These are phyloP conservation scores for Sternarchorhynchus goeldii DNA, from an alignment of 2,797 vertebrate species.

Conservation along the genomic window DNA sequence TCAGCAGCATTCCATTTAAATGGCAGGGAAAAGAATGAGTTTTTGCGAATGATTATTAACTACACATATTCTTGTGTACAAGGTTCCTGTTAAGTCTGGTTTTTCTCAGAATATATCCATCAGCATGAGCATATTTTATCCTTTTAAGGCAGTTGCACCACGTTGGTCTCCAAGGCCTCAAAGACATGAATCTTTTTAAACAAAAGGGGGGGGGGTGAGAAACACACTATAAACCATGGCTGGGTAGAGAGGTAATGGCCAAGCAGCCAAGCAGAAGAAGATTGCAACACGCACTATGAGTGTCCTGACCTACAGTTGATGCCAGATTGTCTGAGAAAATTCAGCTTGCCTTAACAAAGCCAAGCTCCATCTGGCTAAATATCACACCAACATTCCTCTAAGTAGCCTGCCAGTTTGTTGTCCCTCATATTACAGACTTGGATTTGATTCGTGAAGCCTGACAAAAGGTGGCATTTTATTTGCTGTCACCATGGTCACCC, in stretches of 20 bases:
- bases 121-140: conserved; percentile 61
- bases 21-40: not conserved
- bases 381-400: conserved; percentile 47
- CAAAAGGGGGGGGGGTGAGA: conserved; percentile 51
- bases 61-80: conserved; percentile 2
- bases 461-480: conserved; percentile 50
- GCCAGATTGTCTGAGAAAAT: conserved; percentile 49
- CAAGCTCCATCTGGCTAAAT: conserved; percentile 51
- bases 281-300: conserved; percentile 11
- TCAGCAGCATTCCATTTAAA: not conserved
- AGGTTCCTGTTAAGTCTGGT: conserved; percentile 38
- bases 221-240: conserved; percentile 41
- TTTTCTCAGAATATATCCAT: conserved; percentile 51
- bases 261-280: conserved; percentile 29
- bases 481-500: conserved; percentile 25
- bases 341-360: conserved; percentile 37
- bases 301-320: conserved; percentile 34
- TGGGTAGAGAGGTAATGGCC: conserved; percentile 16
- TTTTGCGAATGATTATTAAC: not conserved
- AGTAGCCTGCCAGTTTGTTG: conserved; percentile 41
- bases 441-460: conserved; percentile 48
- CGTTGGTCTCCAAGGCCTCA: conserved; percentile 46
- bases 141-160: conserved; percentile 59
- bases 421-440: conserved; percentile 43
- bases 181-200: conserved; percentile 57